Base-by-base conservation (phyloP, 2,113 vertebrate genomes). In the Onychorhynchus coronatus region DNA sequence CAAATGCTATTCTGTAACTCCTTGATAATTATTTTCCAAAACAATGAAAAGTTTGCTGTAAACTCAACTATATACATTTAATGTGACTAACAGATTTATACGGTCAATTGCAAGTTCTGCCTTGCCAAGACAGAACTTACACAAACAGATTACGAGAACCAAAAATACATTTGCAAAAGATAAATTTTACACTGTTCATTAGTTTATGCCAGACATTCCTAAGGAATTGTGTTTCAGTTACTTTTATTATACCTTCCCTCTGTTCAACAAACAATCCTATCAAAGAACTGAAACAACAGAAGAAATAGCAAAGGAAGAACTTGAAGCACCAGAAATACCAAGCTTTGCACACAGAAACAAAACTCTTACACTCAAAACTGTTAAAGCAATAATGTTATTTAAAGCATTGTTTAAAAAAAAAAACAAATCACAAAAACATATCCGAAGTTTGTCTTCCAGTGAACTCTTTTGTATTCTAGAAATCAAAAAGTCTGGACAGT, bases 361-460 rank as follows among this genome's bases (percentile, higher is more conserved):
- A 70, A 42, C 3, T 58, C 19, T 66, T 30, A 33, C 11, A 19
- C 11, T 58, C 15, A 2, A 2, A 76, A 41, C 11, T 37, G 7
- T 18, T 58, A 42, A 47, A 79, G 10, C 23, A 55, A 30, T 35
- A 46, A 91, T 5, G 44, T 33, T 61, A 22, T 49, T 30, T 4
- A 46, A 79, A 70, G 6, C 1, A 1, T 5, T 28, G 30, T 42
- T 28, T 46, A 24, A 4, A 79, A 71, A 72, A 27, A 52, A 35
- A 13, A 4, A 0, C 0, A 33, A 22, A 41, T 12, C 39, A 0
- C 1, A 30, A 33, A 18, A 14, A 42, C 37, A 7, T 13, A 41
- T 50, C 9, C 37, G 12, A 70, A 71, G 11, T 31, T n/a, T 37
- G 20, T 77, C 46, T 74, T 91, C 28, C 55, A 62, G 20, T 7